Base-by-base conservation (phyloP, 2,113 vertebrate species). In the Isichthys henryi region DNA sequence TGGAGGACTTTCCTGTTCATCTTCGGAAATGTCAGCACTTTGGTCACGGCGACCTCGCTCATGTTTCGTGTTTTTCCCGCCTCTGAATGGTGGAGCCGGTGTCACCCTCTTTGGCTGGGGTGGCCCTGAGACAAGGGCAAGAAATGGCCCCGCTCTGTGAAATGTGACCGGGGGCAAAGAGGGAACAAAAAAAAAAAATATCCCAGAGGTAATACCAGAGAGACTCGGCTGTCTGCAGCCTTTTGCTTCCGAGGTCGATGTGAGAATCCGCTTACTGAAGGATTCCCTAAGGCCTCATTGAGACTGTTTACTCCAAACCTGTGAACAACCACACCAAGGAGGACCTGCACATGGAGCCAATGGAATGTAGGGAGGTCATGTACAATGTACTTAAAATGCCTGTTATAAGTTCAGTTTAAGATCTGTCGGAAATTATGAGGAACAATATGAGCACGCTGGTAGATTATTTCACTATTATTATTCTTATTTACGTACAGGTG, bases 41-140 rank as follows among this genome's bases (percentile, higher is more conserved):
- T 70, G 87, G 45, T 7, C 21, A 48, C 45, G 58, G 80, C 56
- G 90, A 90, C 88, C 90, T 35, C 31, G 5, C 56, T 58, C 50
- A 3, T 5, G 52, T 90, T 89, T 74, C 89, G 4, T 3, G 2
- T 43, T 31, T 43, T 31, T 35, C 50, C 50, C 2, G 8, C 31
- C 45, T 15, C 43, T 35, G 35, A 58, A 88, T 83, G 13, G 77
- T 0, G 11, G 48, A 27, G 31, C 46, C 2, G 52, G 45, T 88
- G 70, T 90, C 74, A 88, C 86, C 23, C 27, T 66, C 43, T 58
- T 46, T 56, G 27, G 15, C 45, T 39, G 56, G 87, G 45, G 6
- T 15, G 10, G 39, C n/a, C 10, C 46, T 13, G 10, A 31, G 23
- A 52, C n/a, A 88, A 88, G 87, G 66, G 43, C 77, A 31, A 48